A percentile compares a stretch with the other conserved stretches of the same genome.
phyloP scores from a whole-genome alignment of 2,113 vertebrate genomes.

The Siniperca knerii region DNA sequence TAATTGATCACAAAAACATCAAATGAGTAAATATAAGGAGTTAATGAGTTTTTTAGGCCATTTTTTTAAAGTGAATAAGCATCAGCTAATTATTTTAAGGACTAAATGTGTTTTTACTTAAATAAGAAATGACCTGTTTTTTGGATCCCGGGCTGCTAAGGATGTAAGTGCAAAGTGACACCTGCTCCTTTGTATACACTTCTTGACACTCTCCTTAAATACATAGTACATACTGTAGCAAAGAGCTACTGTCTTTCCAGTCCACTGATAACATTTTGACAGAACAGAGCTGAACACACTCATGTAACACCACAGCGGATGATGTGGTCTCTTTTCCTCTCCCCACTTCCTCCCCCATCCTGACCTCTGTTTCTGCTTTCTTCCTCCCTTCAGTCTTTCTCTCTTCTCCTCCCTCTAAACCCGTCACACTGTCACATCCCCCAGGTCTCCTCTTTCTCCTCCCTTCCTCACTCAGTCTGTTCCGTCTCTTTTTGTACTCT shows the following conservation, averaged over 20 bases:
- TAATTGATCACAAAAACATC: neutral
- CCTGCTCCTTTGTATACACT: conserved; percentile 5
- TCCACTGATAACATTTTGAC: conserved; percentile 39
- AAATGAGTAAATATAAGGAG: neutral
- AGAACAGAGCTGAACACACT: conserved; percentile 37
- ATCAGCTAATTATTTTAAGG: neutral
- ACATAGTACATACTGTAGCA: neutral
- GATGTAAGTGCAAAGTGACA: conserved; percentile 5
- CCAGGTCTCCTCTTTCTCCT: neutral
- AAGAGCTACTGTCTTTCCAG: conserved; percentile 11
- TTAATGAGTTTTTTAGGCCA: neutral
- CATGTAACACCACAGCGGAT: conserved; percentile 17
- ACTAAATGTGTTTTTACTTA: neutral
- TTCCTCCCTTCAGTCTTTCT: conserved; percentile 18
- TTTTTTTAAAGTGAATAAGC: neutral
- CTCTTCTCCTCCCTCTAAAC: conserved; percentile 43
- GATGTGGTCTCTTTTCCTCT: conserved; percentile 30
- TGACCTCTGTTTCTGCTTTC: conserved; percentile 41
- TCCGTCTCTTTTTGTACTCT: conserved; percentile 8
- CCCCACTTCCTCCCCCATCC: conserved; percentile 10
- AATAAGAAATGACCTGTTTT: neutral
- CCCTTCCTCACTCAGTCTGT: neutral
- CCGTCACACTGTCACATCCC: conserved; percentile 39
- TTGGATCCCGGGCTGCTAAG: neutral
- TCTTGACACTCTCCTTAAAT: conserved; percentile 4